Conservation (phyloP, 2,113 vertebrate genomes). For the Rostratula benghalensis region DNA sequence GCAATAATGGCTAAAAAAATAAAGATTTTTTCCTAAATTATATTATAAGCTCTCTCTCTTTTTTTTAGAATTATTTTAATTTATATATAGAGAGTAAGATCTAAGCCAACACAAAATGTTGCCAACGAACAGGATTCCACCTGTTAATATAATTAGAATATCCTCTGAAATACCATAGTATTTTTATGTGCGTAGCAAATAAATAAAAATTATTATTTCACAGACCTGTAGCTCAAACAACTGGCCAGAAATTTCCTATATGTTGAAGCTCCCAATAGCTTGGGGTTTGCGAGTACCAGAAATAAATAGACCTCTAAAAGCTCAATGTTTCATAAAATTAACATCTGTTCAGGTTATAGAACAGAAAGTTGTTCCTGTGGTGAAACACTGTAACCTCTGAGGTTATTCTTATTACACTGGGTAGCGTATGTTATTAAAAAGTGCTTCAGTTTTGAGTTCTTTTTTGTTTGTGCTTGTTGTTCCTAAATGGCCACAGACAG, state of each 20-base stretch:
- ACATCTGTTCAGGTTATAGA: background rate
- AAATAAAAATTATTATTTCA: background rate
- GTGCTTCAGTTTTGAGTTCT: background rate
- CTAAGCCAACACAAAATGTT: background rate
- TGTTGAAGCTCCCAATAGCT: background rate
- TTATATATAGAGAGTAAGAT: background rate
- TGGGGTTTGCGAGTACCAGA: background rate
- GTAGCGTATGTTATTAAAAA: background rate
- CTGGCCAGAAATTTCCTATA: background rate
- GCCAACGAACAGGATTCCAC: background rate
- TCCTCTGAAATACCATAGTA: background rate
- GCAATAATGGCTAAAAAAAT: background rate
- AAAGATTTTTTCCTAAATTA: background rate
- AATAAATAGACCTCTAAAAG: background rate
- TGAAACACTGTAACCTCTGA: background rate
- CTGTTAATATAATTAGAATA: background rate
- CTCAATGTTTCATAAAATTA: background rate
- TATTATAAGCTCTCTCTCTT: background rate
- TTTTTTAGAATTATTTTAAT: background rate
- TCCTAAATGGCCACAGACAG: background rate
- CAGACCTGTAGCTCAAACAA: background rate
- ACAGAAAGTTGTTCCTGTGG: background rate
- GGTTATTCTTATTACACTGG: background rate
- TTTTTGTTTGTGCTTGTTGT: background rate
- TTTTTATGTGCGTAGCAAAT: background rate